Conservation (phyloP, 2,113 vertebrate genomes). For the Halichoerus grypus region DNA sequence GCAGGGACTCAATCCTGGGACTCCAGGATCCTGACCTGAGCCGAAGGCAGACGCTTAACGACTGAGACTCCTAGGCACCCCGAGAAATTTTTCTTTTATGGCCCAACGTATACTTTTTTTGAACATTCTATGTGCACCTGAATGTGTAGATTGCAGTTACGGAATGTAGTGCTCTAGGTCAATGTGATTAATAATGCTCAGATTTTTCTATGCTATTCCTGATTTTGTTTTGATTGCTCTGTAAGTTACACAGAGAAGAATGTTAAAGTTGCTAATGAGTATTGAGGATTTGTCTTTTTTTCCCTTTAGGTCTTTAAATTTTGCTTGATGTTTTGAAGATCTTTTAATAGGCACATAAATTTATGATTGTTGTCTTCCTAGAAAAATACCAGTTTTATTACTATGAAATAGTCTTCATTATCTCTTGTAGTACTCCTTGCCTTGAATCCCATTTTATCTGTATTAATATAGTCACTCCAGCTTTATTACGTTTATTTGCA, state of each 20-base stretch:
- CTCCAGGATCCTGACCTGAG: too few relatives aligned
- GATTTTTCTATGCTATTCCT: not conserved
- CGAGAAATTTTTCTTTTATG: not conserved
- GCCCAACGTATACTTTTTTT: not conserved
- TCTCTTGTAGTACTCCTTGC: not conserved
- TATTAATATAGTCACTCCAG: not conserved
- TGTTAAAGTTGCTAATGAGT: not conserved
- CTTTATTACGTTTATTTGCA: not conserved
- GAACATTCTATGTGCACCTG: not conserved
- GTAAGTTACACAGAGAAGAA: not conserved
- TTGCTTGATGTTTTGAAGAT: not conserved
- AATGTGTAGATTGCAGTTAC: not conserved
- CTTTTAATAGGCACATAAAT: not conserved
- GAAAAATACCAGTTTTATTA: slow-evolving; percentile 4
- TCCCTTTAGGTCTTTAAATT: slow-evolving; percentile 19
- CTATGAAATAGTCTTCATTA: not conserved
- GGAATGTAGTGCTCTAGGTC: not conserved
- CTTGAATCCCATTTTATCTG: slow-evolving; percentile 38
- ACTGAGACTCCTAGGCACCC: too few relatives aligned
- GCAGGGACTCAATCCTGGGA: too few relatives aligned
- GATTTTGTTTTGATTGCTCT: not conserved
- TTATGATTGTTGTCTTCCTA: not conserved
- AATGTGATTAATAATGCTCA: not conserved
- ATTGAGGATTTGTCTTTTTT: not conserved
- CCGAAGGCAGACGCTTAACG: too few relatives aligned